Evolutionary conservation across 2,888 invertebrate species (phyloP), one percentile per base, ranked within the genome.

Genomic region (Hermaeophaga mercurialis): DNA sequence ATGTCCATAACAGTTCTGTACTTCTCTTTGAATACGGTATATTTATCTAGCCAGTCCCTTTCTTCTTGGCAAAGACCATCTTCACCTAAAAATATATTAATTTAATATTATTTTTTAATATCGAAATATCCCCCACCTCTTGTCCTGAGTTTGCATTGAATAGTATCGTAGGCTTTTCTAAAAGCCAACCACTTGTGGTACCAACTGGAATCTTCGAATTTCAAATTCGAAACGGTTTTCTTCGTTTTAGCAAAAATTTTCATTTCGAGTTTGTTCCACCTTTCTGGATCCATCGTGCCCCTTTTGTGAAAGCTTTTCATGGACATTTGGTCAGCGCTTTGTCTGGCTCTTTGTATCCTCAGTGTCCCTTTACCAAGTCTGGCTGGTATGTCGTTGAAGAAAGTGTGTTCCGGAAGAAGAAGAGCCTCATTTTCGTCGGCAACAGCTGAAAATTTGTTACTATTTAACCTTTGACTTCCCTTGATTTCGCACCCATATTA

Each of bases 371-470:
- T 69, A 1, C 75, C 75, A 14, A 55, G 57, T 11, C 68, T 63
- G 12, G 66, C 56, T 3, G 64, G 43, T 18, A 76, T 64, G 38
- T 64, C 66, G 4, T 56, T 50, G 44, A 67, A 76, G 59, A 75
- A 76, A 5, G 67, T 44, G 46, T 77, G 74, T 63, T 76, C 75
- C 6, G 68, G 73, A 1, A 66, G 50, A 11, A 74, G 54, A 3
- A 73, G 38, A 0, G 68, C 69, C 1, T 63, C 41, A 9, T 69
- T 64, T 19, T 64, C 59, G 7, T 59, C 59, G 1, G 72, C 72
- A 4, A 26, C 48, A 5, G 66, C 70, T 69, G 24, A 38, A 36
- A 36, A 22, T n/a, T n/a, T n/a, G n/a, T n/a, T n/a, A n/a, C n/a
- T n/a, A n/a, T n/a, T n/a, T n/a, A n/a, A n/a, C n/a, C n/a, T n/a